Percentiles rank a stretch among this genome's conserved stretches.
Conservation (phyloP, 2,797 vertebrate genomes). For the Sparidentex hasta region DNA sequence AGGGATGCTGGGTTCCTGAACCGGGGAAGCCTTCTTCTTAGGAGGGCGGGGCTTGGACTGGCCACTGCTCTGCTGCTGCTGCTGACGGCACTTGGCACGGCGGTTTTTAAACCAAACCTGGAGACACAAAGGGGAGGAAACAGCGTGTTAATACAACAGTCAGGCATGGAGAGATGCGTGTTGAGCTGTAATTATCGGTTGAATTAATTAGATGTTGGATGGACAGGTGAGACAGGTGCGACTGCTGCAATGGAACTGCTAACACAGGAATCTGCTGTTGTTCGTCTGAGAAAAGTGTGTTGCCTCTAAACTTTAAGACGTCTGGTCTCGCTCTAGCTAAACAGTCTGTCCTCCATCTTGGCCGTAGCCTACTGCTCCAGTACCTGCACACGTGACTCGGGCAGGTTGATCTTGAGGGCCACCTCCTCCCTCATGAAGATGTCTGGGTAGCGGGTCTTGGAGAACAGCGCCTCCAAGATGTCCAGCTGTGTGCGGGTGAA, state of each 20-base stretch:
- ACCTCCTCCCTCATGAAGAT: constrained; percentile 99
- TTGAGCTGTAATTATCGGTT: not conserved
- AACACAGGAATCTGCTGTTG: not conserved
- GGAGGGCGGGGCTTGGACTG: constrained; percentile 90
- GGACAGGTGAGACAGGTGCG: not conserved
- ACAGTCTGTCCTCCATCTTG: constrained; percentile 10
- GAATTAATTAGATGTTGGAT: too few relatives aligned
- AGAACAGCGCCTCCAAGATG: constrained; percentile 96
- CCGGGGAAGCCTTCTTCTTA: constrained; percentile 90
- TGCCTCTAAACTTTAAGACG: not conserved
- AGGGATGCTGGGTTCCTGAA: constrained; percentile 79
- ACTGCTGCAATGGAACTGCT: not conserved
- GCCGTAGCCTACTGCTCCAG: constrained; percentile 18
- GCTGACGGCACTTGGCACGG: constrained; percentile 93
- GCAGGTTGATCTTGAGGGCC: constrained; percentile 97
- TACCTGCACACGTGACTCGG: constrained; percentile 98
- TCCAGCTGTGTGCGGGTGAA: constrained; percentile 98
- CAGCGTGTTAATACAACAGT: not conserved
- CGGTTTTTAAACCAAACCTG: constrained; percentile 96
- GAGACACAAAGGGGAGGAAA: not conserved
- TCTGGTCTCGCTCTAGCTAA: not conserved
- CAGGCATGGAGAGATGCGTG: not conserved
- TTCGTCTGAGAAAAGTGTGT: not conserved
- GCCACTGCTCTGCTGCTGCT: constrained; percentile 90
- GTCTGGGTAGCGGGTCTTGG: constrained; percentile 98